A percentile compares a stretch with the other conserved stretches of the same genome.
Conservation (phyloP, 2,797 vertebrate species). For the Gambelia wislizenii region DNA sequence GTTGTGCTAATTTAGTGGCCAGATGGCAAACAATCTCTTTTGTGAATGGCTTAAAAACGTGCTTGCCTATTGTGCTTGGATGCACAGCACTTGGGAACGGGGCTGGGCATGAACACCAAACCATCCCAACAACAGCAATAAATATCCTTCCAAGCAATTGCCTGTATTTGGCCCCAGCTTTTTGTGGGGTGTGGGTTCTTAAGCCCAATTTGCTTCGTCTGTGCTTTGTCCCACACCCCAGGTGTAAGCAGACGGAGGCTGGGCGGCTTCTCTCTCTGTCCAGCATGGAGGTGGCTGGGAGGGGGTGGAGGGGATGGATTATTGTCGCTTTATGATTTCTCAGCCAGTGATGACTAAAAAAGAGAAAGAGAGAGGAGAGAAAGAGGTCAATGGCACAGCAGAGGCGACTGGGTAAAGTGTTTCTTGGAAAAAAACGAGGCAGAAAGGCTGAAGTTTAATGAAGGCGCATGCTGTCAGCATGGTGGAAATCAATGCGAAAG, state of each 20-base stretch:
- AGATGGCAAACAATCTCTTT: constrained; percentile 42
- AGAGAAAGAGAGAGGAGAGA: not conserved
- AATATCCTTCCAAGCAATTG: too few species aligned
- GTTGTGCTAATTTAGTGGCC: constrained; percentile 31
- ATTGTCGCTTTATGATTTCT: constrained; percentile 16
- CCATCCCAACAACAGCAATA: too few species aligned
- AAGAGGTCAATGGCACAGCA: not conserved
- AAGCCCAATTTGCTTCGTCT: not conserved
- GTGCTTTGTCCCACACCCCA: not conserved
- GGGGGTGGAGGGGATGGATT: not conserved
- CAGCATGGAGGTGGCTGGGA: not conserved
- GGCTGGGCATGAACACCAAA: too few species aligned
- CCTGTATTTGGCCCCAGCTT: too few species aligned
- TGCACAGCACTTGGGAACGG: not conserved
- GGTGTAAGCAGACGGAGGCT: not conserved
- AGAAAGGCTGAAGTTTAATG: not conserved
- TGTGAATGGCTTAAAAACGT: too few species aligned
- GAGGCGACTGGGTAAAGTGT: not conserved
- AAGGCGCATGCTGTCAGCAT: not conserved
- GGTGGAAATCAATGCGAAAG: not conserved
- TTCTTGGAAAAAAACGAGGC: not conserved
- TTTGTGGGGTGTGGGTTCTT: not conserved
- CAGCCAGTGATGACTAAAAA: not conserved
- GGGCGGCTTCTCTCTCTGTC: not conserved
- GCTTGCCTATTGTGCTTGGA: not conserved